phyloP scores from a whole-genome alignment of 2,113 vertebrate genomes.

The Cochlearius cochlearius region DNA sequence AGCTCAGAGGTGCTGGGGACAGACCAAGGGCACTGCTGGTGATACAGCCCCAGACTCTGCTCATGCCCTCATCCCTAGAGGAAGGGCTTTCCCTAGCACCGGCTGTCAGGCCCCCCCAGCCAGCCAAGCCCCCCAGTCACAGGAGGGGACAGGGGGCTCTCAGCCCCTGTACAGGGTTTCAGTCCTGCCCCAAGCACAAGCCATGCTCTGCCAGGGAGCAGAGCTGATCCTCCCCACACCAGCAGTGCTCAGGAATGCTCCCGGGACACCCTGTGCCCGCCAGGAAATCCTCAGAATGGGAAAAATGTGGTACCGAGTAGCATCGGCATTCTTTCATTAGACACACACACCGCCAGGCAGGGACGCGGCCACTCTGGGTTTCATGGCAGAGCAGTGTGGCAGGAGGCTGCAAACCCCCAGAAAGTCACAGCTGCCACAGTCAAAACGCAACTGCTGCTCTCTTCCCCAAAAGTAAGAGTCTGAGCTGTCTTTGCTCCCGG shows the following conservation, averaged over 20 bases:
- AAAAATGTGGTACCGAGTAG: slow-evolving; percentile 31
- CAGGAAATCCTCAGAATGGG: slow-evolving; percentile 52
- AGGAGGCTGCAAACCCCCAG: background rate
- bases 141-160: background rate
- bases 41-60: background rate
- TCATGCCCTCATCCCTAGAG: background rate
- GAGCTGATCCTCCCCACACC: background rate
- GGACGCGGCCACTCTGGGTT: background rate
- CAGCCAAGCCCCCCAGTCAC: background rate
- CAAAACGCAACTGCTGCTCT: background rate
- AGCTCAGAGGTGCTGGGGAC: background rate
- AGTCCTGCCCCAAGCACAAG: background rate
- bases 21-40: background rate
- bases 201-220: background rate
- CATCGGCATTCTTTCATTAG: background rate
- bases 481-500: background rate
- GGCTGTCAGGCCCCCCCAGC: background rate
- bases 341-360: background rate
- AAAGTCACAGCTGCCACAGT: background rate
- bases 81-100: background rate
- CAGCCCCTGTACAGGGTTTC: background rate
- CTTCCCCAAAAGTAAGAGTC: background rate
- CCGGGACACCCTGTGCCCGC: background rate
- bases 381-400: background rate
- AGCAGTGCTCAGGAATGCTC: background rate